A percentile compares a stretch with the other conserved stretches of the same genome.
phyloP scores from a whole-genome alignment of 2,888 invertebrate species.

The Apodemia duryi region DNA sequence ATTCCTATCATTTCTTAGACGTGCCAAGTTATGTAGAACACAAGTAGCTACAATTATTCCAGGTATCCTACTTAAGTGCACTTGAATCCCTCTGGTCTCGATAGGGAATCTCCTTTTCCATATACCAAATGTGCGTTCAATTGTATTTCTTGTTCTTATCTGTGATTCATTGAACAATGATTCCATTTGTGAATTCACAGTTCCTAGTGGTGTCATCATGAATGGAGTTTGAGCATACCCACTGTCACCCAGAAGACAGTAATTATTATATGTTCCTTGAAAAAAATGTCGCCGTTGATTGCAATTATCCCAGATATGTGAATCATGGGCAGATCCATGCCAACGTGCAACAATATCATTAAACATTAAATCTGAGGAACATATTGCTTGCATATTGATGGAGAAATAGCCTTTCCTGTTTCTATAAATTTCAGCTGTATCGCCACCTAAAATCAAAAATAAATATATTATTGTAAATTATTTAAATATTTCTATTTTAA shows the following conservation, averaged over 20 bases:
- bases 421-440: constrained; percentile 23
- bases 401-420: too few species aligned
- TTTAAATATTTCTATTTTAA: too few species aligned
- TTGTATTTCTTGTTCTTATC: background rate
- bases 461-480: too few species aligned
- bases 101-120: constrained; percentile 4
- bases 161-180: background rate
- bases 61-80: constrained; percentile 5
- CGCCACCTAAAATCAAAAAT: constrained; percentile 17
- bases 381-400: constrained; percentile 21
- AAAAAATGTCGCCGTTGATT: constrained; percentile 19
- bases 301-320: constrained; percentile 22
- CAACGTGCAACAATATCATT: constrained; percentile 21
- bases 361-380: constrained; percentile 16
- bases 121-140: constrained; percentile 5
- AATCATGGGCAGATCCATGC: constrained; percentile 21
- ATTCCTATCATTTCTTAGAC: background rate
- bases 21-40: background rate
- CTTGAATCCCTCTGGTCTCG: background rate
- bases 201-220: constrained; percentile 25
- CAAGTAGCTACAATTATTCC: constrained; percentile 3
- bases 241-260: constrained; percentile 25
- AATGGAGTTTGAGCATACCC: constrained; percentile 25
- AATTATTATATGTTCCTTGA: constrained; percentile 16
- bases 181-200: background rate